Conservation (phyloP, 2,113 vertebrate genomes). For the Spea multiplicata region DNA sequence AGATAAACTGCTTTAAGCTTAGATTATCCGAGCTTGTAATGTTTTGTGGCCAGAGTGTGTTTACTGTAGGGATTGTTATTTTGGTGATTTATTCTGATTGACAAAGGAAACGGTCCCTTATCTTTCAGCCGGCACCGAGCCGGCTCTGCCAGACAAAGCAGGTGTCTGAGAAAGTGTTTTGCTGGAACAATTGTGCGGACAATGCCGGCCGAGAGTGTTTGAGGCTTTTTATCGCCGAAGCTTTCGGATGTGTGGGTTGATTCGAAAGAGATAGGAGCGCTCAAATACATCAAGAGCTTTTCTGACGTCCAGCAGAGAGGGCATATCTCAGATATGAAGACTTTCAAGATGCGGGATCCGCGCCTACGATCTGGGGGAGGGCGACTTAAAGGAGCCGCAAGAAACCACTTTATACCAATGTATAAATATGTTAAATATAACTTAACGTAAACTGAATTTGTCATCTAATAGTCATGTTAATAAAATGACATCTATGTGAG, state of each 20-base stretch:
- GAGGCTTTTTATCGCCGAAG: constrained; percentile 1
- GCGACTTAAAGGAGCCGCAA: too few relatives aligned
- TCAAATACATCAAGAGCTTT: constrained; percentile 4
- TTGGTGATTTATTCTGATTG: constrained; percentile 28
- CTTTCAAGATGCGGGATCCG: too few relatives aligned
- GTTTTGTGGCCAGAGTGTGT: constrained; percentile 22
- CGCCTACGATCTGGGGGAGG: too few relatives aligned
- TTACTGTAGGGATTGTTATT: constrained; percentile 29
- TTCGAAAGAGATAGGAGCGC: constrained; percentile 12
- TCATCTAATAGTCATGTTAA: too few relatives aligned
- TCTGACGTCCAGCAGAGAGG: constrained; percentile 1
- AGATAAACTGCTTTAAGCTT: constrained; percentile 33
- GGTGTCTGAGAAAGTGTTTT: constrained; percentile 10
- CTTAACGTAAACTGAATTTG: too few relatives aligned
- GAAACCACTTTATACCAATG: too few relatives aligned
- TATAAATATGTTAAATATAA: too few relatives aligned
- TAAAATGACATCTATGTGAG: too few relatives aligned
- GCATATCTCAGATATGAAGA: not conserved
- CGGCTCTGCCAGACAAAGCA: not conserved
- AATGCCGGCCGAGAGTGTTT: constrained; percentile 64
- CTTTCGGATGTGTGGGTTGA: constrained; percentile 13
- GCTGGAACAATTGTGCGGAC: constrained; percentile 20
- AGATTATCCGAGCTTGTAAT: constrained; percentile 28
- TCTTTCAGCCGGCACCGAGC: not conserved
- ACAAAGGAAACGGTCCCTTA: constrained; percentile 11